Percentiles rank a stretch among this genome's conserved stretches.
Conservation (phyloP, 2,113 vertebrate species). For the Dromiciops gliroides region DNA sequence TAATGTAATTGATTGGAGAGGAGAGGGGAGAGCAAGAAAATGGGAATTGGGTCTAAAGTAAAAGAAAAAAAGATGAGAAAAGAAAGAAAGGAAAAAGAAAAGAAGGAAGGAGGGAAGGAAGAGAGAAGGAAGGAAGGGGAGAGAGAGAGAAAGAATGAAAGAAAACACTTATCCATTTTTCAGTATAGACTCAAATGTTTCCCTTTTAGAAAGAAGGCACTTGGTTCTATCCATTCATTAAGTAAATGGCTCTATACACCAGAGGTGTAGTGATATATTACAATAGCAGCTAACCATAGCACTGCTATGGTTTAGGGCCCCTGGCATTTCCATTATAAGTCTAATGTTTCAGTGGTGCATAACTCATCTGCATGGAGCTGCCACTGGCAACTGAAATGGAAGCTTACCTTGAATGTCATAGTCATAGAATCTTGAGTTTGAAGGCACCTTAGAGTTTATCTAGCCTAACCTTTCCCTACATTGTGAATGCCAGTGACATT, state of each 20-base stretch:
- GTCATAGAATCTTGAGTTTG: background rate
- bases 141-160: conserved; percentile 2
- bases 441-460: background rate
- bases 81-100: background rate
- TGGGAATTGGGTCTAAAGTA: background rate
- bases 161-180: background rate
- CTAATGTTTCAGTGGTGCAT: background rate
- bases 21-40: background rate
- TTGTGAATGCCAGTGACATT: background rate
- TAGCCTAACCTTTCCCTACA: background rate
- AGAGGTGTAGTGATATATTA: background rate
- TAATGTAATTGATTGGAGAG: background rate
- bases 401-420: background rate
- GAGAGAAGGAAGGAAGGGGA: background rate
- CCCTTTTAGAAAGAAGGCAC: conserved; percentile 20
- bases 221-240: background rate
- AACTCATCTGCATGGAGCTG: conserved; percentile 15
- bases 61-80: background rate
- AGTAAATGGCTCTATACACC: conserved; percentile 17
- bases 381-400: background rate
- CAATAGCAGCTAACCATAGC: background rate
- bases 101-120: background rate
- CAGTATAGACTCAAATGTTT: background rate
- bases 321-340: conserved; percentile 29
- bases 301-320: background rate